Evolutionary conservation across 1,140 invertebrate genomes (phyloP).

Genomic region (Aphelenchoides avenae): DNA sequence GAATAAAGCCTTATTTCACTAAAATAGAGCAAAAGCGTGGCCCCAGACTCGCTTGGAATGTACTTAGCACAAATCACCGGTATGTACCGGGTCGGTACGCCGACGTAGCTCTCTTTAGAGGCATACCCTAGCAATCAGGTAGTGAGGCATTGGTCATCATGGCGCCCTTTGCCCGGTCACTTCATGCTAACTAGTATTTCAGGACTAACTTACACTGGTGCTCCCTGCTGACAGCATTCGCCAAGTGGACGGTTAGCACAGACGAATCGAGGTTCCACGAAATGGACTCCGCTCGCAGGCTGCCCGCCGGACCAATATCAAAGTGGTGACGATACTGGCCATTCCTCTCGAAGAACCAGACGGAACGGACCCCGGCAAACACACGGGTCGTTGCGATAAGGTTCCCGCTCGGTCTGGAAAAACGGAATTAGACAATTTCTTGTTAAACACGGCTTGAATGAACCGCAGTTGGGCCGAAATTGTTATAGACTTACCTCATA

Average conservation of each 20-base stretch:
- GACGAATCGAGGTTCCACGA: slow-evolving; percentile 31
- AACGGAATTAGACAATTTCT: slow-evolving; percentile 15
- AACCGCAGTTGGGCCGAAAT: background rate
- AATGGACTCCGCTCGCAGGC: slow-evolving; percentile 46
- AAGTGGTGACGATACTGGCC: slow-evolving; percentile 81
- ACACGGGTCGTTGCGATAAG: slow-evolving; percentile 72
- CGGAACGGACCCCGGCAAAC: slow-evolving; percentile 61
- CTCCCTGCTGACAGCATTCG: no score
- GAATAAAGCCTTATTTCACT: slow-evolving; percentile 23
- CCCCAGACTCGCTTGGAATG: slow-evolving; percentile 1
- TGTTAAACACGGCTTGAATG: background rate
- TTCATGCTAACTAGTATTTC: no score
- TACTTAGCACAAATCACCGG: no score
- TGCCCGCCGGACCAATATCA: slow-evolving; percentile 67
- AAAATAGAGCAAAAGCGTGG: background rate
- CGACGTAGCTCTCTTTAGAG: no score
- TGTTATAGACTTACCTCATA: slow-evolving; percentile 66
- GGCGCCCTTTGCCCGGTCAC: no score
- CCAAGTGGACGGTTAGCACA: slow-evolving; percentile 16
- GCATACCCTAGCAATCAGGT: no score
- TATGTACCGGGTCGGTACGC: no score
- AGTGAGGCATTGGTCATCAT: no score
- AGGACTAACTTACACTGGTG: no score
- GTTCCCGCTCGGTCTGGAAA: slow-evolving; percentile 68
- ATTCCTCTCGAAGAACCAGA: slow-evolving; percentile 84